Evolutionary conservation across 2,888 invertebrate species (phyloP), one percentile per base, ranked within the genome.

Genomic region (Campoplex nolae): DNA sequence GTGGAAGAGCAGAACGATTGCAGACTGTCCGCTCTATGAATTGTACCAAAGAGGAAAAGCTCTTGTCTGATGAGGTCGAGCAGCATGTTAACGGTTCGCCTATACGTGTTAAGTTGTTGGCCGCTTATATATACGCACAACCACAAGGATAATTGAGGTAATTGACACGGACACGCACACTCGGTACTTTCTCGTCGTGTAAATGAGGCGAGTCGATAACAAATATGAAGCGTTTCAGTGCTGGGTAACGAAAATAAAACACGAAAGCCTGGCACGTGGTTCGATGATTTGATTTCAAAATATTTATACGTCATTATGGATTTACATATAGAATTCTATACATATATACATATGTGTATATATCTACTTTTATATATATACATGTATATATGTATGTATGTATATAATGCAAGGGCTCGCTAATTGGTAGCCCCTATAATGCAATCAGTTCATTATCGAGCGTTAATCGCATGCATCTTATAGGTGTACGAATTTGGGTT

Each of bases 221-320:
- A 35, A 77, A n/a, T 28, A 48, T 67, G 8, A 42, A 70, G 1
- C 56, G 68, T 4, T 70, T 54, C 68, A 32, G 9, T 70, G 28
- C 11, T 70, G 54, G 78, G 35, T 56, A 48, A 76, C 16, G 56
- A 67, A 54, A 56, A 75, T 54, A 58, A 76, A 78, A 75, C 56
- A 82, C 35, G 32, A 81, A 73, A 84, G 54, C 73, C 18, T 75
- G 67, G 58, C 48, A 77, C 67, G 68, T 58, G 58, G 56, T n/a
- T 79, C 23, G 11, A 67, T 76, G 65, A 71, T 83, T 83, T 86
- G 82, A 51, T 88, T 90, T 91, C 87, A 92, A 92, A 91, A 92
- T 92, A 92, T 92, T 92, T 92, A 92, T 92, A 90, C 85, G 89
- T 85, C 73, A 70, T 82, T 62, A 62, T 88, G 89, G 85, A 88